Percentiles rank a stretch among this genome's conserved stretches.
These are phyloP conservation scores for Harpalus rufipes DNA, from an alignment of 2,888 invertebrate genomes.

Conservation along the genomic window DNA sequence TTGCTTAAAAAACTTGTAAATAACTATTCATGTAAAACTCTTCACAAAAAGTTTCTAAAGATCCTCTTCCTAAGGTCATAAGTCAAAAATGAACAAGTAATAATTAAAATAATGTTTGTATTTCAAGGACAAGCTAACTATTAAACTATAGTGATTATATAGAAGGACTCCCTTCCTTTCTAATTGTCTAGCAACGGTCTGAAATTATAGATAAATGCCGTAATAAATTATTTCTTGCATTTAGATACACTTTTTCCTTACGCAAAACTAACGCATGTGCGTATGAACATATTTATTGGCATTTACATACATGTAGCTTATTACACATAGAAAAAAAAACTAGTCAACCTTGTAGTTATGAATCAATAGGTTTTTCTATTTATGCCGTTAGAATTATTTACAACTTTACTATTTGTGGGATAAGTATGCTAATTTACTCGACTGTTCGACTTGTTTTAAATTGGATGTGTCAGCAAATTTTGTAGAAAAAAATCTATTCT, in stretches of 20 bases:
- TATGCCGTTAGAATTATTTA: conserved; percentile 1
- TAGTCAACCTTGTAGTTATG: conserved; percentile 14
- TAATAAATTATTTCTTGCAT: conserved; percentile 1
- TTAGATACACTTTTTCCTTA: conserved; percentile 6
- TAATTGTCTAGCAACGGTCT: not conserved
- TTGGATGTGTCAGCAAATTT: too few species aligned
- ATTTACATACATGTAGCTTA: conserved; percentile 8
- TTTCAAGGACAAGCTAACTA: not conserved
- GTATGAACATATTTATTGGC: not conserved
- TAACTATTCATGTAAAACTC: too few species aligned
- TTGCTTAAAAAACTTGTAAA: too few species aligned
- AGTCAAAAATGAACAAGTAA: not conserved
- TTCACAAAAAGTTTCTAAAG: not conserved
- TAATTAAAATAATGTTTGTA: conserved; percentile 7
- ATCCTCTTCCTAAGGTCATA: conserved; percentile 1
- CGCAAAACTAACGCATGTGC: conserved; percentile 9
- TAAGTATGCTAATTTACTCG: not conserved
- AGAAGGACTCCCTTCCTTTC: conserved; percentile 4
- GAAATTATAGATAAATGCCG: not conserved
- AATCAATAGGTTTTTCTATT: conserved; percentile 34
- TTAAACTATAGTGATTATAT: not conserved
- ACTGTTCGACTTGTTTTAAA: too few species aligned
- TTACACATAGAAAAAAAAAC: not conserved
- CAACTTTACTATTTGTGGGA: not conserved
- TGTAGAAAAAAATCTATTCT: not conserved